Conservation (phyloP, 2,797 vertebrate species). For the Hippoglossus hippoglossus region DNA sequence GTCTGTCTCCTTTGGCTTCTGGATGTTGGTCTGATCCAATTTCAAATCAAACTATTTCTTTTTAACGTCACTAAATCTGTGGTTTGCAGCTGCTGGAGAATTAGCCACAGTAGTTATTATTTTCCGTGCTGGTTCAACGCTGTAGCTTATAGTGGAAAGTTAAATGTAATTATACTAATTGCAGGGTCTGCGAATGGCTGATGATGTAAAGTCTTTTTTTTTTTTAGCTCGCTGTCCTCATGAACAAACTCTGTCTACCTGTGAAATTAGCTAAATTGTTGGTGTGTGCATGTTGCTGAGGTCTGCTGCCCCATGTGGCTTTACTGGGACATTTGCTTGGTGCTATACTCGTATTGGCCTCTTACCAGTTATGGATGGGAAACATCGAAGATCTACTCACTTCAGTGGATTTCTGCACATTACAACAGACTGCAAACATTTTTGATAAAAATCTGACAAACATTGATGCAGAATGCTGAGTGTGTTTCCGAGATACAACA, state of each 20-base stretch:
- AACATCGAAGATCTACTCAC: too few species aligned
- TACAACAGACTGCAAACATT: too few species aligned
- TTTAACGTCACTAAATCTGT: conserved; percentile 13
- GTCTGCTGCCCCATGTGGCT: not conserved
- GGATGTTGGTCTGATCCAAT: conserved; percentile 8
- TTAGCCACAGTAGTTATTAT: conserved; percentile 13
- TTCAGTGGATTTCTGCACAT: too few species aligned
- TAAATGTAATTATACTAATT: conserved; percentile 3
- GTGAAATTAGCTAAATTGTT: conserved; percentile 4
- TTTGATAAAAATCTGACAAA: too few species aligned
- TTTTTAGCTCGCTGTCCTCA: not conserved
- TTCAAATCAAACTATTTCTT: conserved; percentile 29
- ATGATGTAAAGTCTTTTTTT: not conserved
- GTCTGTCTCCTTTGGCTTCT: conserved; percentile 8
- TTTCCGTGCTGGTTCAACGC: conserved; percentile 20
- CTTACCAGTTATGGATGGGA: too few species aligned
- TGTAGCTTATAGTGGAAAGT: conserved; percentile 20
- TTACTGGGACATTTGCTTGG: not conserved
- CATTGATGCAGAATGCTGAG: too few species aligned
- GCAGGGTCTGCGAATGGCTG: not conserved
- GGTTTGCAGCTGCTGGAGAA: conserved; percentile 10
- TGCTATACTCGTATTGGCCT: too few species aligned
- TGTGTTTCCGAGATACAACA: too few species aligned
- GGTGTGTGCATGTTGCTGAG: not conserved
- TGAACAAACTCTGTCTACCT: not conserved